phyloP scores from a whole-genome alignment of 2,888 invertebrate species.

The Bruchidius siliquastri region DNA sequence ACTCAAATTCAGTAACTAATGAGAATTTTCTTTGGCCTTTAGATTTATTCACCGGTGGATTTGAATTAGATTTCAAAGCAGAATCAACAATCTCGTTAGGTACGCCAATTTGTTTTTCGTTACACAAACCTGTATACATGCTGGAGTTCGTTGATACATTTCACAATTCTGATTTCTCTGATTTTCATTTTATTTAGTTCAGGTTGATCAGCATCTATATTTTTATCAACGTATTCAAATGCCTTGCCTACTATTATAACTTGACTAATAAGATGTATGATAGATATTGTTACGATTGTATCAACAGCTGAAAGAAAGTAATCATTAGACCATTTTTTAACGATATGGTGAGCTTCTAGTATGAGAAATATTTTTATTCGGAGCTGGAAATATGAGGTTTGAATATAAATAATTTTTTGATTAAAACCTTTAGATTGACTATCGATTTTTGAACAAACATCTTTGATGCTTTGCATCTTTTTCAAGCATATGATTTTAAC shows the following conservation, averaged over 20 bases:
- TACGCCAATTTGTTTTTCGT: background rate
- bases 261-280: slow-evolving; percentile 17
- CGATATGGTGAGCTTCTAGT: background rate
- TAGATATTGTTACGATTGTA: slow-evolving; percentile 7
- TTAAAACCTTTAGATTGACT: no score
- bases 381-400: no score
- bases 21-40: no score
- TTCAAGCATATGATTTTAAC: no score
- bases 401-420: no score
- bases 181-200: slow-evolving; percentile 5
- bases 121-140: slow-evolving; percentile 19
- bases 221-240: slow-evolving; percentile 14
- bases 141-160: slow-evolving; percentile 22
- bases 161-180: slow-evolving; percentile 17
- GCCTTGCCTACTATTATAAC: slow-evolving; percentile 11
- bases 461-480: no score
- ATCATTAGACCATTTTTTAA: background rate
- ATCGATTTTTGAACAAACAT: no score
- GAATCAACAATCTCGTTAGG: no score
- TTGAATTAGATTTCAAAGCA: no score
- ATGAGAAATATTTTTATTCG: background rate
- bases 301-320: slow-evolving; percentile 16
- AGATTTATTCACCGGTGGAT: no score
- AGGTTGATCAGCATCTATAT: slow-evolving; percentile 8
- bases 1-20: no score